Base-by-base conservation (phyloP, 2,797 vertebrate species). In the Salmo trutta region DNA sequence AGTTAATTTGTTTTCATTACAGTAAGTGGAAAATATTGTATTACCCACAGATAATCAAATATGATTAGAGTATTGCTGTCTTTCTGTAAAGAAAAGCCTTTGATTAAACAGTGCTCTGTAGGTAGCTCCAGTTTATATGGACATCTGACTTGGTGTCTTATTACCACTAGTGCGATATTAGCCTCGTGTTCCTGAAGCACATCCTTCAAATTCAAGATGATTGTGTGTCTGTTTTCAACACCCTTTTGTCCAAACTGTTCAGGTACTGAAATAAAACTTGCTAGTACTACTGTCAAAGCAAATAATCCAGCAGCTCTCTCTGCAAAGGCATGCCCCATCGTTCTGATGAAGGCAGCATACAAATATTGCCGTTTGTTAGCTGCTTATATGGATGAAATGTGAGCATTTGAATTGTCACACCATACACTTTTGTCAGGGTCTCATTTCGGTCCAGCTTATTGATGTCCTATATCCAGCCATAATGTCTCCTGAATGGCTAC, bases 81-180 rank as follows among this genome's bases (percentile, higher is more conserved):
- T 85, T 84, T 84, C 65, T 85, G 77, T 80, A 80, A 0, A 80
- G 71, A 70, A 27, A 85, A 79, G 4, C 10, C 67, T 67, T 88
- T 78, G 19, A 89, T 82, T 91, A 90, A 91, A 91, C 78, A 14
- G 67, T 86, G 70, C 73, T 88, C 21, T 72, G 14, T 54, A 27
- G 51, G 15, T 21, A 19, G 1, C 3, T 36, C 15, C 5, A 24
- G 5, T 53, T 21, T 70, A 70, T 59, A 21, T 21, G 8, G 21
- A 62, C 59, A 24, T 67, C 4, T 67, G 14, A 31, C 27, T 29
- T 66, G 4, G 21, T 65, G 64, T 27, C 5, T 56, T 12, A 10
- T 64, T 64, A 27, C n/a, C 3, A 24, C n/a, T 27, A 12, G 27
- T 64, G 21, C 2, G 0, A 47, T 3, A 10, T 47, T 47, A 47